Percentiles rank a stretch among this genome's conserved stretches.
Evolutionary conservation across 2,888 invertebrate species (phyloP).

Genomic region (Andrena hattorfiana): DNA sequence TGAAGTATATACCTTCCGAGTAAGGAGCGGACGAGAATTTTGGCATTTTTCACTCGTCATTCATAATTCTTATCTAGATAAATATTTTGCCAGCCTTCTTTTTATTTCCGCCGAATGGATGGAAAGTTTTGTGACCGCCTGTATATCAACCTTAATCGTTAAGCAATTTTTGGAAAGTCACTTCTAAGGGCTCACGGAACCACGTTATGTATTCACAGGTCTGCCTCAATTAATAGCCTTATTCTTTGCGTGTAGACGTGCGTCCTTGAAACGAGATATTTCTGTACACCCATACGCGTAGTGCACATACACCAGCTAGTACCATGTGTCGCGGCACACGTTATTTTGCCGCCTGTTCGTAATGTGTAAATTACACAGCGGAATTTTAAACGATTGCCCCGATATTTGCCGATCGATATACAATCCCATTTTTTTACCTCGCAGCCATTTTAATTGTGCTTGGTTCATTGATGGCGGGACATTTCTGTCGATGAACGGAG

Average conservation of each 20-base stretch:
- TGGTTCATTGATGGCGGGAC: background rate
- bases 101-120: background rate
- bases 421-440: background rate
- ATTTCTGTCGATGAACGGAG: background rate
- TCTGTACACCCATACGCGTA: constrained; percentile 4
- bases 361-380: constrained; percentile 21
- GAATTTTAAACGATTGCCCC: background rate
- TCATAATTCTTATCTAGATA: too few relatives aligned
- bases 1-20: too few relatives aligned
- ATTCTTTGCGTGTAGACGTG: background rate
- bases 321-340: background rate
- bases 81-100: too few relatives aligned
- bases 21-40: too few relatives aligned
- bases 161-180: background rate
- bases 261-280: constrained; percentile 51
- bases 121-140: background rate
- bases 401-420: background rate
- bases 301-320: background rate
- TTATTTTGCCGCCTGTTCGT: constrained; percentile 14
- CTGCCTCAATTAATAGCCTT: constrained; percentile 7
- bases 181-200: background rate
- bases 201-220: background rate
- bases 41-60: too few relatives aligned
- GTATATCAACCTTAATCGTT: background rate
- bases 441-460: background rate